Conservation (phyloP, 2,797 vertebrate species). For the Pipistrellus kuhlii region DNA sequence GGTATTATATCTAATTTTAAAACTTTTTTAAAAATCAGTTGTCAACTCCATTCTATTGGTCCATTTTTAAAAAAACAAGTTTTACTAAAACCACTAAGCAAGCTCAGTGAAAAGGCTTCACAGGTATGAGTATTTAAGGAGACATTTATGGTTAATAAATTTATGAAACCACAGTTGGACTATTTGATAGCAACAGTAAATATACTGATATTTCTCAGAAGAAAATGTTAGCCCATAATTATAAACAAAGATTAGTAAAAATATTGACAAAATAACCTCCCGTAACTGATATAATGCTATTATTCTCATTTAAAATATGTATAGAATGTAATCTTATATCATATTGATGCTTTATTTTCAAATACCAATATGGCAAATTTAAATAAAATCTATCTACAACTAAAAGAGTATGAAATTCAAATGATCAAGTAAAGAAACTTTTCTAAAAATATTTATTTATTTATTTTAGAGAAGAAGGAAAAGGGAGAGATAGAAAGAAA, state of each 20-base stretch:
- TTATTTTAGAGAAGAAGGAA: too few relatives aligned
- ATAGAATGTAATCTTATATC: slow-evolving; percentile 40
- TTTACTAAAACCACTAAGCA: slow-evolving; percentile 55
- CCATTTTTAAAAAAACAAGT: slow-evolving; percentile 53
- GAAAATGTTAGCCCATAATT: slow-evolving; percentile 42
- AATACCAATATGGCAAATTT: slow-evolving; percentile 45
- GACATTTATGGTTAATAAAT: slow-evolving; percentile 32
- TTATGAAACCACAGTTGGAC: slow-evolving; percentile 17
- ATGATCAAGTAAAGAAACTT: slow-evolving; percentile 53
- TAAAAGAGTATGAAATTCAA: slow-evolving; percentile 49
- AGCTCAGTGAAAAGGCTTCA: slow-evolving; percentile 23
- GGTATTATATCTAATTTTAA: slow-evolving; percentile 1
- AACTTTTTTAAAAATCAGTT: background rate
- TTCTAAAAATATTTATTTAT: background rate
- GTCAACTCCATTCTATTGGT: slow-evolving; percentile 12
- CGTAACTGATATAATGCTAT: slow-evolving; percentile 6
- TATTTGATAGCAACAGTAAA: slow-evolving; percentile 14
- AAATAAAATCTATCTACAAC: slow-evolving; percentile 56
- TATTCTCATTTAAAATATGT: slow-evolving; percentile 42
- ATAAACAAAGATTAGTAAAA: slow-evolving; percentile 38
- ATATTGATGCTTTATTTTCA: slow-evolving; percentile 56
- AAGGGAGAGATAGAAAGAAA: too few relatives aligned
- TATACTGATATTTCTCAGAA: slow-evolving; percentile 19
- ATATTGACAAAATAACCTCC: slow-evolving; percentile 32
- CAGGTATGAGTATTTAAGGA: background rate